A percentile compares a stretch with the other conserved stretches of the same genome.
These are phyloP conservation scores for Mastigias papua DNA, from an alignment of 30 jellyfish, hydroid and myxozoan species.

Conservation along the genomic window DNA sequence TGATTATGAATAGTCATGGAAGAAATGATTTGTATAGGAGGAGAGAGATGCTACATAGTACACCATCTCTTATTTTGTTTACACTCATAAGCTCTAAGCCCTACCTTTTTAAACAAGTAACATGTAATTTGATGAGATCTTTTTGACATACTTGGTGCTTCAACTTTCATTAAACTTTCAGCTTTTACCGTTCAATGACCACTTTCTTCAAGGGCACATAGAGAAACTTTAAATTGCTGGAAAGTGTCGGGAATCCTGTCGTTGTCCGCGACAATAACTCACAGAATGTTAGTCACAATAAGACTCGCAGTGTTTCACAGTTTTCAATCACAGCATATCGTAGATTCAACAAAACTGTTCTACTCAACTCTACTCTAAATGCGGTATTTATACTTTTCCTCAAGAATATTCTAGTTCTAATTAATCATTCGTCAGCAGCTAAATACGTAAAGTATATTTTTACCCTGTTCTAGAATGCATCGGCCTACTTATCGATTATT, in stretches of 20 bases:
- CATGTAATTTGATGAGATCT: no score
- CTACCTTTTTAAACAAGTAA: no score
- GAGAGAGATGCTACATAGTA: no score
- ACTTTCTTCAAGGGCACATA: no score
- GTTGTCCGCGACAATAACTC: slow-evolving; percentile 51
- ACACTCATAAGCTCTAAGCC: no score
- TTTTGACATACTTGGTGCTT: no score
- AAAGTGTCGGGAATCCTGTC: slow-evolving; percentile 41
- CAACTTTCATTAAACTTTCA: no score
- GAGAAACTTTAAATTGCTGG: no score
- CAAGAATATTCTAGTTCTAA: slow-evolving; percentile 31
- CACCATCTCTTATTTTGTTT: no score
- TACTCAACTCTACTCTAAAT: slow-evolving; percentile 16
- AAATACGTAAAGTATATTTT: slow-evolving; percentile 16
- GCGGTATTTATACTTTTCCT: slow-evolving; percentile 7
- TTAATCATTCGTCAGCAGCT: slow-evolving; percentile 13
- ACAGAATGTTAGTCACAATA: slow-evolving; percentile 23
- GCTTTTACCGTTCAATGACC: no score
- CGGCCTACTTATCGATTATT: slow-evolving; percentile 14
- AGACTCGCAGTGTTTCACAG: slow-evolving; percentile 10
- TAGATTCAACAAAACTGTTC: slow-evolving; percentile 15
- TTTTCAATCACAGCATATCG: slow-evolving; percentile 24
- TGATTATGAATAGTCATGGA: no score
- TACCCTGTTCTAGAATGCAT: slow-evolving; percentile 8
- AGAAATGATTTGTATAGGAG: no score